Evolutionary conservation across 1,140 invertebrate genomes (phyloP).

Genomic region (Drosophila auraria): DNA sequence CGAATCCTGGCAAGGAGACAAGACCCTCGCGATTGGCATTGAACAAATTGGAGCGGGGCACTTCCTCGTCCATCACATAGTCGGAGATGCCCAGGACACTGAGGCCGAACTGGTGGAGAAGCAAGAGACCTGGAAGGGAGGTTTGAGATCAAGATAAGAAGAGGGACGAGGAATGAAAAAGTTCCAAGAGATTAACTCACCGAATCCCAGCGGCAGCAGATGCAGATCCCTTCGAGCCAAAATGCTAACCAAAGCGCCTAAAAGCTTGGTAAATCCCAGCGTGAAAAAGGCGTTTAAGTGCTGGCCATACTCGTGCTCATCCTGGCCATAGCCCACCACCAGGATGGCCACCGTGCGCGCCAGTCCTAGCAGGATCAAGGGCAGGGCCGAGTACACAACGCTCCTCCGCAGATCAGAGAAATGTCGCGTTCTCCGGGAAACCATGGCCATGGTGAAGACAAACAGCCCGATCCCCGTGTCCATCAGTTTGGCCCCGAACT

Average conservation of each 20-base stretch:
- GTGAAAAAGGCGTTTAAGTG: constrained; percentile 99
- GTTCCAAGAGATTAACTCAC: constrained; percentile 65
- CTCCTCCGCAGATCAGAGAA: constrained; percentile 58
- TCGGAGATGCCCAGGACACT: constrained; percentile 86
- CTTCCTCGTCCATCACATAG: constrained; percentile 89
- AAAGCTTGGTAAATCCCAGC: constrained; percentile 92
- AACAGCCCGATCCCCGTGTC: constrained; percentile 97
- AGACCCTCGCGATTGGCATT: constrained; percentile 96
- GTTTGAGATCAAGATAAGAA: no score
- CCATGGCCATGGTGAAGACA: constrained; percentile 93
- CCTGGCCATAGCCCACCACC: constrained; percentile 92
- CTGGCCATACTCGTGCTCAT: constrained; percentile 96
- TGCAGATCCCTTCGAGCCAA: constrained; percentile 39
- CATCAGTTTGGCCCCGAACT: constrained; percentile 96
- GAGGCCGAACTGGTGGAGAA: constrained; percentile 43
- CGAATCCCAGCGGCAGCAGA: constrained; percentile 49
- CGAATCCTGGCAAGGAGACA: constrained; percentile 93
- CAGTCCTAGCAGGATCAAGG: constrained; percentile 90
- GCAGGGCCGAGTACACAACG: constrained; percentile 81
- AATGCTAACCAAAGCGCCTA: constrained; percentile 85
- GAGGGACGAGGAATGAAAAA: no score
- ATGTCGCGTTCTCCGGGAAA: constrained; percentile 85
- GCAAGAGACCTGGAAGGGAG: constrained; percentile 85
- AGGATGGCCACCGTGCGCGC: constrained; percentile 88
- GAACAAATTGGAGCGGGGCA: constrained; percentile 88